Conservation (phyloP, 2,888 invertebrate species). For the Agonopterix alstromeriana region DNA sequence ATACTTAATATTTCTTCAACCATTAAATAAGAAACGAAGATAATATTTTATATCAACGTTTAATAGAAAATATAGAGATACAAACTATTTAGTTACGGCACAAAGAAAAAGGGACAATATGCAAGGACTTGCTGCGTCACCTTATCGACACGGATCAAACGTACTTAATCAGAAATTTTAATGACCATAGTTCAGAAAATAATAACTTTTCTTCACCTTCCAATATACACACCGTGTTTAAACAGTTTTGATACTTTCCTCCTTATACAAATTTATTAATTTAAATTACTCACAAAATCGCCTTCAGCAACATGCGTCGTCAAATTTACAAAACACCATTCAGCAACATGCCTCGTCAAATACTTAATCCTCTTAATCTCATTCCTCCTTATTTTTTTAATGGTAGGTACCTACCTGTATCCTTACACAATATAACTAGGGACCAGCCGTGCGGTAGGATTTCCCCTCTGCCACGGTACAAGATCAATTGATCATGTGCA, state of each 20-base stretch:
- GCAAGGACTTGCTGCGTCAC: conserved; percentile 62
- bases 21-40: conserved; percentile 25
- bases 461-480: too few relatives aligned
- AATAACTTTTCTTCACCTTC: conserved; percentile 67
- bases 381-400: too few relatives aligned
- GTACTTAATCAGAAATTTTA: conserved; percentile 76
- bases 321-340: too few relatives aligned
- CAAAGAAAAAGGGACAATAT: conserved; percentile 59
- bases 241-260: conserved; percentile 43
- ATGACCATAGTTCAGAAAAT: conserved; percentile 76
- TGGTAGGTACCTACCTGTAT: too few relatives aligned
- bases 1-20: conserved; percentile 3
- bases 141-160: conserved; percentile 72
- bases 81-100: conserved; percentile 67
- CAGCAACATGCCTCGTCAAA: too few relatives aligned
- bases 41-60: conserved; percentile 56
- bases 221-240: conserved; percentile 25
- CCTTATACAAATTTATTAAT: too few relatives aligned
- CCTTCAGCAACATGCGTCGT: too few relatives aligned
- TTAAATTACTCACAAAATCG: too few relatives aligned
- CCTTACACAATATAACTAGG: too few relatives aligned
- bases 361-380: too few relatives aligned
- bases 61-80: conserved; percentile 50
- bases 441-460: too few relatives aligned
- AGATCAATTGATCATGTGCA: too few relatives aligned